Base-by-base conservation (phyloP, 2,888 invertebrate species). In the Aphodius sticticus region DNA sequence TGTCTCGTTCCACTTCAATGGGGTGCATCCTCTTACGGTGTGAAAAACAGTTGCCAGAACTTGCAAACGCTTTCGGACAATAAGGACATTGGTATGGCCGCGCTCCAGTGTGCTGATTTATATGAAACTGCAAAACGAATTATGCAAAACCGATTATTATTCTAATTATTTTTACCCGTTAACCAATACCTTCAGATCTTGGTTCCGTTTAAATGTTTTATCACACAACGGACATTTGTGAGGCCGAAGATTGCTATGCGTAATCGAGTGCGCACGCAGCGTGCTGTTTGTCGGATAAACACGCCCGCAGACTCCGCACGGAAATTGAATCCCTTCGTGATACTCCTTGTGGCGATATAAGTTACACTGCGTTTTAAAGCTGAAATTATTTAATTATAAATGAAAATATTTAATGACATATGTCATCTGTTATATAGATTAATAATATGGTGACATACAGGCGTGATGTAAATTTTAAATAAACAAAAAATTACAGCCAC, bases 31-130 rank as follows among this genome's bases (percentile, higher is more conserved):
- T 90, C 86, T 92, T 94, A 83, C 93, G 91, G 86, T 95, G 94
- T 0, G 94, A 93, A 86, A 94, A 94, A 86, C 94, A 94, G 85
- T 94, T 94, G 12, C 94, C 94, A 36, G 94, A 94, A 87, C 94
- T 93, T 71, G 94, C 93, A 86, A 94, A 94, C 78, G 92, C 90
- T 88, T 94, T 94, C 0, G 94, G 93, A 88, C 94, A 94, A 85
- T 93, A 94, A 38, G 94, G 94, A 87, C 94, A 94, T 88, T 93
- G 92, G 87, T 94, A 94, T 35, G 94, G 94, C 85, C 93, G 91
- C 5, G 92, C 93, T 75, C 94, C 94, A n/a, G 94, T 94, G 85
- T 95, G 94, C 85, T 94, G 94, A 87, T 94, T 94, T 85, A 94
- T 92, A 86, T 95, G 94, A 87, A 94, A 94, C 92, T 93, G 35